phyloP scores from a whole-genome alignment of 30 jellyfish, hydroid and myxozoan genomes.

The Phacellophora camtschatica region DNA sequence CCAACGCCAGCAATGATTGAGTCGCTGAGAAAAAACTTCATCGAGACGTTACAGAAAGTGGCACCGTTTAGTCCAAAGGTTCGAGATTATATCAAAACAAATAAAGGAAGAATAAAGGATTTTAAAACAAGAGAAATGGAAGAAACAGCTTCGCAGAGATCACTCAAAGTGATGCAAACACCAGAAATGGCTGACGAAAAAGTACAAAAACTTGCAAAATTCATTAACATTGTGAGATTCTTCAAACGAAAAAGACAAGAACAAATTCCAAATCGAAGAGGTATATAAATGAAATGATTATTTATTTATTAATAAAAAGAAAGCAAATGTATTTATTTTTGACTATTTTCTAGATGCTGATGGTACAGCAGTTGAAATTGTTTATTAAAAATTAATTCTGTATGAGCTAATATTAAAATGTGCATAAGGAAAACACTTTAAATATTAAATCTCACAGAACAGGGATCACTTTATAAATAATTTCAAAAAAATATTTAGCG shows the following conservation, averaged over 20 bases:
- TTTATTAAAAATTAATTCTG: too few species aligned
- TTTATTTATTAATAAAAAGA: background rate
- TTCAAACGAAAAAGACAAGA: constrained; percentile 7
- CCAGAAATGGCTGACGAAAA: background rate
- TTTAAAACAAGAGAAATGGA: background rate
- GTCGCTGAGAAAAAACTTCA: constrained; percentile 19
- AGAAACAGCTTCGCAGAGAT: background rate
- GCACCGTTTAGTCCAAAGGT: constrained; percentile 51
- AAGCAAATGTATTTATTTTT: background rate
- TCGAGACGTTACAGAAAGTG: constrained; percentile 20
- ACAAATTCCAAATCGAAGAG: background rate
- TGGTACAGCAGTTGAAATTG: too few species aligned
- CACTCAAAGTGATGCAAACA: background rate
- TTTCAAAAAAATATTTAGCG: too few species aligned
- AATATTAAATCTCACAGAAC: too few species aligned
- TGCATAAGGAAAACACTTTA: too few species aligned
- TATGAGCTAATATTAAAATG: too few species aligned
- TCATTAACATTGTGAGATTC: background rate
- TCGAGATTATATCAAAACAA: constrained; percentile 9
- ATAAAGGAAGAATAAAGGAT: background rate
- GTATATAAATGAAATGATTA: background rate
- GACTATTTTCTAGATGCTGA: too few species aligned
- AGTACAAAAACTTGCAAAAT: background rate
- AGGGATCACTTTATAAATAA: too few species aligned
- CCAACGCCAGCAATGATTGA: constrained; percentile 35